A percentile compares a stretch with the other conserved stretches of the same genome.
These are phyloP conservation scores for Nymphicus hollandicus DNA, from an alignment of 2,113 vertebrate genomes.

Conservation along the genomic window DNA sequence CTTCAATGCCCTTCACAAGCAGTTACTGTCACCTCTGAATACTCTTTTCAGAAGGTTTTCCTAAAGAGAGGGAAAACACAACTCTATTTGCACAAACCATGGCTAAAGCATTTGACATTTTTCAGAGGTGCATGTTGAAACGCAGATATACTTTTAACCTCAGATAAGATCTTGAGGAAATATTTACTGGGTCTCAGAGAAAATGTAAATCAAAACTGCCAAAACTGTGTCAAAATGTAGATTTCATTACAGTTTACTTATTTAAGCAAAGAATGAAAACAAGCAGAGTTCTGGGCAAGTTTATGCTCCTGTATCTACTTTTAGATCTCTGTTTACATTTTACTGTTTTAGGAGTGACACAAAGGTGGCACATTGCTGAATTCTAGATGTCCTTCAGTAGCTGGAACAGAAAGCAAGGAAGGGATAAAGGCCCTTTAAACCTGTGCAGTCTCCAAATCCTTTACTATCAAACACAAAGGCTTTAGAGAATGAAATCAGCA, in stretches of 20 bases:
- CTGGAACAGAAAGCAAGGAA: conserved; percentile 55
- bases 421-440: conserved; percentile 20
- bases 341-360: conserved; percentile 40
- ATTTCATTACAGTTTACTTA: conserved; percentile 27
- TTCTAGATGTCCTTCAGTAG: conserved; percentile 69
- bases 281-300: neutral
- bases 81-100: neutral
- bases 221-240: neutral
- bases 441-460: conserved; percentile 34
- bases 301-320: neutral
- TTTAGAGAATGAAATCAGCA: conserved; percentile 18
- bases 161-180: conserved; percentile 42
- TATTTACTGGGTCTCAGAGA: neutral
- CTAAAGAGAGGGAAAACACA: neutral
- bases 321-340: conserved; percentile 29
- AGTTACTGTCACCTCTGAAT: conserved; percentile 16
- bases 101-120: conserved; percentile 19
- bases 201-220: conserved; percentile 20
- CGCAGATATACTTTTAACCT: conserved; percentile 36
- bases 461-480: conserved; percentile 30
- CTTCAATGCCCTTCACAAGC: conserved; percentile 20
- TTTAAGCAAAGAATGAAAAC: conserved; percentile 12
- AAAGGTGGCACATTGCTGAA: conserved; percentile 61
- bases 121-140: conserved; percentile 34
- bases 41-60: conserved; percentile 6